phyloP scores from a whole-genome alignment of 2,797 vertebrate species.

The Tadarida brasiliensis region DNA sequence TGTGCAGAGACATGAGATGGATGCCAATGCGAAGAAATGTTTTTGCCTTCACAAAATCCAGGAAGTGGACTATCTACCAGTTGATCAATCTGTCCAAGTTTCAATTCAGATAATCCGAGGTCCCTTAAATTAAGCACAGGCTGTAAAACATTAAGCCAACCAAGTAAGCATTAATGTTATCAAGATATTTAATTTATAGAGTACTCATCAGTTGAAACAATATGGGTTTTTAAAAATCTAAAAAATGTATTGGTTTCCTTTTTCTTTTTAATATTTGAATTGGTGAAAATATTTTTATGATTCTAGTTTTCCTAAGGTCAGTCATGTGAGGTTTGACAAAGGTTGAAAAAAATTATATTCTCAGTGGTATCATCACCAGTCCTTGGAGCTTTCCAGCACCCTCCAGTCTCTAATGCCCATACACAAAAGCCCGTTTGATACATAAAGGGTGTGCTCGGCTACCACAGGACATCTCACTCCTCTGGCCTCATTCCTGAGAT shows the following conservation, averaged over 20 bases:
- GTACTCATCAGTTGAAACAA: constrained; percentile 26
- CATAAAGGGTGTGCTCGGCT: neutral
- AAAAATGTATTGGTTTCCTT: neutral
- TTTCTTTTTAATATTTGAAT: constrained; percentile 35
- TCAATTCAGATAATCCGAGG: constrained; percentile 94
- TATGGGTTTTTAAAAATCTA: neutral
- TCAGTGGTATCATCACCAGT: no score
- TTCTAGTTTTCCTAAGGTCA: no score
- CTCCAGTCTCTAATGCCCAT: no score
- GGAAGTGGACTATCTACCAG: constrained; percentile 93
- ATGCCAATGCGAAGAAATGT: constrained; percentile 90
- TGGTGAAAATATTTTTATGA: constrained; percentile 14
- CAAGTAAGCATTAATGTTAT: constrained; percentile 61
- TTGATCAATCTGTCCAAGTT: constrained; percentile 90
- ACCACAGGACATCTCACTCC: neutral
- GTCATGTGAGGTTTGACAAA: no score
- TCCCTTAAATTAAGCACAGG: constrained; percentile 92
- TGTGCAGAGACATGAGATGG: constrained; percentile 93
- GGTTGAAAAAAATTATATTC: no score
- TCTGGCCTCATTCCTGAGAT: neutral
- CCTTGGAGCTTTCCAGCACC: no score
- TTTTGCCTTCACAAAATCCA: constrained; percentile 85
- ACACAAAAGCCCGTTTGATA: neutral
- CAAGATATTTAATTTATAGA: neutral
- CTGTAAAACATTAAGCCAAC: constrained; percentile 85